Conservation (phyloP, 1,140 invertebrate genomes). For the Akabosia matsudoensis region DNA sequence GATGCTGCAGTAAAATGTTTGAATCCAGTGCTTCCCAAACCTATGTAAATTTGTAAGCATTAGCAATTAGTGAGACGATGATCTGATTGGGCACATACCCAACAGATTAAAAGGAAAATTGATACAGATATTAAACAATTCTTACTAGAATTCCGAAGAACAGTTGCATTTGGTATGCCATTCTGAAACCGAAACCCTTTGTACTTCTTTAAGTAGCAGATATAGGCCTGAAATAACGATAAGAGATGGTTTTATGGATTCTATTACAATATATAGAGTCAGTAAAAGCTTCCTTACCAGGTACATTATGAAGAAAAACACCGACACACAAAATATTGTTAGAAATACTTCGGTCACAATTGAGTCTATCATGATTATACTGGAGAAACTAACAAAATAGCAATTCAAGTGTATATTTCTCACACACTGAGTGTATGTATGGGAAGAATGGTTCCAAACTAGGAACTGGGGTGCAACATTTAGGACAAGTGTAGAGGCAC, state of each 20-base stretch:
- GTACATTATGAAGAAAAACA: background rate
- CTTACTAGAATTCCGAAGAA: background rate
- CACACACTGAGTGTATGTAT: too few species aligned
- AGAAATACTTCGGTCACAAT: too few species aligned
- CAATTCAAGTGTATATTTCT: too few species aligned
- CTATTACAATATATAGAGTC: background rate
- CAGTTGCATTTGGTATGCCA: background rate
- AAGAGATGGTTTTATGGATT: background rate
- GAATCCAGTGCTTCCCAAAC: background rate
- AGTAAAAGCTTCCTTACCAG: background rate
- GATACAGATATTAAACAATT: background rate
- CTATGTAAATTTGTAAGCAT: background rate
- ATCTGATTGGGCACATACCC: background rate
- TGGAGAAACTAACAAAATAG: too few species aligned
- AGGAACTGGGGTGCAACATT: too few species aligned
- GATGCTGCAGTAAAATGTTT: background rate
- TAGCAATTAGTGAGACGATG: too few species aligned
- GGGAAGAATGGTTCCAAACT: too few species aligned
- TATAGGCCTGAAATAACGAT: background rate
- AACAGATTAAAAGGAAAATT: background rate
- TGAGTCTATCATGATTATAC: too few species aligned
- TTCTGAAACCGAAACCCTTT: background rate
- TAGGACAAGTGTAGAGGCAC: too few species aligned
- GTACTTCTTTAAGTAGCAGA: conserved; percentile 3
- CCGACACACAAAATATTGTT: too few species aligned